These are phyloP conservation scores for Melanophora roralis DNA, from an alignment of 2,888 invertebrate genomes.

Conservation along the genomic window DNA sequence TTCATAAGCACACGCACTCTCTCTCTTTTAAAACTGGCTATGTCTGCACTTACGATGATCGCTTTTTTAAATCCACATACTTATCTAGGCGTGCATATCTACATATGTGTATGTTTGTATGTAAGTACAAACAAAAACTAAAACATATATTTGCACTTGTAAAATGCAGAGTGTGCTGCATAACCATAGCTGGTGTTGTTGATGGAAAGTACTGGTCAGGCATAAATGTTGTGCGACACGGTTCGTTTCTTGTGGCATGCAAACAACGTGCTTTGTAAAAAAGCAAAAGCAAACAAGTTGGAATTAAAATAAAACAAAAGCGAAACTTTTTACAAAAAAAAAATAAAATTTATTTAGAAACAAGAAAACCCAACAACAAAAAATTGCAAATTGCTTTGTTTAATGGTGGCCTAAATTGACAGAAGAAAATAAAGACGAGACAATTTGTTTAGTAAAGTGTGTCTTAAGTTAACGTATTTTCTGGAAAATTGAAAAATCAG, in stretches of 20 bases:
- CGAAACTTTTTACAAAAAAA: neutral
- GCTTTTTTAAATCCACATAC: too few relatives aligned
- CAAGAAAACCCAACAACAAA: constrained; percentile 37
- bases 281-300: neutral
- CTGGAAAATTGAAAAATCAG: constrained; percentile 13
- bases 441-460: constrained; percentile 1
- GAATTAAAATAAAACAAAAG: too few relatives aligned
- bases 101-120: too few relatives aligned
- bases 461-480: neutral
- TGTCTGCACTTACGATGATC: neutral
- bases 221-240: constrained; percentile 48
- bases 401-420: constrained; percentile 58
- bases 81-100: too few relatives aligned
- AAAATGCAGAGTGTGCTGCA: neutral
- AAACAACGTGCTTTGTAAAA: constrained; percentile 47
- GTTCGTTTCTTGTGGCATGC: constrained; percentile 54
- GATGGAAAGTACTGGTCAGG: constrained; percentile 63
- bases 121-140: neutral
- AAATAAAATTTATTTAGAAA: constrained; percentile 7
- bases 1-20: constrained; percentile 5
- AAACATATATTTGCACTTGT: neutral
- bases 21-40: constrained; percentile 37
- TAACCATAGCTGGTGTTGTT: constrained; percentile 19
- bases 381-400: constrained; percentile 54
- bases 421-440: constrained; percentile 46